These are phyloP conservation scores for Siniperca obscura DNA, from an alignment of 2,797 vertebrate genomes.

Conservation along the genomic window DNA sequence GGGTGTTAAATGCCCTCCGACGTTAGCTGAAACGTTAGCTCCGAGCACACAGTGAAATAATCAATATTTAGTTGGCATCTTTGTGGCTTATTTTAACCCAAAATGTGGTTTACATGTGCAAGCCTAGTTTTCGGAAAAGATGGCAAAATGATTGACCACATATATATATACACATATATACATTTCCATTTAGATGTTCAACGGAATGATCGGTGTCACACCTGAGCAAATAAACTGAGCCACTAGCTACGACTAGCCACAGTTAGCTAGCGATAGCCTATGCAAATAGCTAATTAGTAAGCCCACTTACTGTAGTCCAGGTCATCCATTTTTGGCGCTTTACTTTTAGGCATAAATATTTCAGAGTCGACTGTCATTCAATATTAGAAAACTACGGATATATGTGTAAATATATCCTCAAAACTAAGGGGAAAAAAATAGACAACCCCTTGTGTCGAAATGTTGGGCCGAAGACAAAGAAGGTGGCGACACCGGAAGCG, in stretches of 20 bases:
- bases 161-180: too few species aligned
- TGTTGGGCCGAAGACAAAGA: slow-evolving; percentile 85
- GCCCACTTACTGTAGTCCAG: slow-evolving; percentile 89
- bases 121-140: background rate
- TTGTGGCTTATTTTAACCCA: too few species aligned
- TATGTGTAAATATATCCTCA: slow-evolving; percentile 86
- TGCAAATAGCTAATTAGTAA: slow-evolving; percentile 41
- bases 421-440: slow-evolving; percentile 71
- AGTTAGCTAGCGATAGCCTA: slow-evolving; percentile 56
- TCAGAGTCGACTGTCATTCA: slow-evolving; percentile 91
- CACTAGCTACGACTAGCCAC: slow-evolving; percentile 59
- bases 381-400: slow-evolving; percentile 83
- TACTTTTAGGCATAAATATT: slow-evolving; percentile 91
- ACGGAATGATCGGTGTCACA: slow-evolving; percentile 1
- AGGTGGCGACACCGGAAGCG: slow-evolving; percentile 82
- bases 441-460: slow-evolving; percentile 73
- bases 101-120: background rate
- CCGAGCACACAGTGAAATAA: slow-evolving; percentile 26
- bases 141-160: background rate
- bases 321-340: slow-evolving; percentile 91
- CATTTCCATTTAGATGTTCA: background rate
- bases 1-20: slow-evolving; percentile 12
- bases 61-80: slow-evolving; percentile 52
- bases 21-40: slow-evolving; percentile 40
- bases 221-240: slow-evolving; percentile 44